Percentiles rank a stretch among this genome's conserved stretches.
Conservation (phyloP, 2,888 invertebrate genomes). For the Pomacea canaliculata region DNA sequence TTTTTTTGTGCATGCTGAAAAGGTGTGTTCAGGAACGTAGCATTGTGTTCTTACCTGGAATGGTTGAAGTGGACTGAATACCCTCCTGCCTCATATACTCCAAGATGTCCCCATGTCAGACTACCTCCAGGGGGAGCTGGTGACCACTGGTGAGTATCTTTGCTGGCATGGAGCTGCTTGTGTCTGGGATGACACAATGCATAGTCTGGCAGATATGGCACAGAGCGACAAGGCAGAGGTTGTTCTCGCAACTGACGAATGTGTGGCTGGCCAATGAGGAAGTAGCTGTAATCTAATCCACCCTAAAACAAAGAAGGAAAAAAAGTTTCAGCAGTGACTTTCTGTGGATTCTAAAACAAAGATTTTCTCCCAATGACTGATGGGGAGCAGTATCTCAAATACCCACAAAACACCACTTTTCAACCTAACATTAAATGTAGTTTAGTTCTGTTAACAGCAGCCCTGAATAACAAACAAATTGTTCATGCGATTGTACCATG, state of each 20-base stretch:
- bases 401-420: no score
- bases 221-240: conserved; percentile 38
- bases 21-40: background rate
- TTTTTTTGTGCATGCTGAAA: no score
- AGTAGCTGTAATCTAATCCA: conserved; percentile 31
- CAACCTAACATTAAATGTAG: no score
- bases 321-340: no score
- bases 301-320: conserved; percentile 27
- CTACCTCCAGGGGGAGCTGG: background rate
- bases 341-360: no score
- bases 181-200: conserved; percentile 27
- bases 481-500: no score
- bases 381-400: no score
- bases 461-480: no score
- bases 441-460: no score
- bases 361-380: no score
- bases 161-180: conserved; percentile 2
- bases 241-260: conserved; percentile 56
- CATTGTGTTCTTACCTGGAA: conserved; percentile 37
- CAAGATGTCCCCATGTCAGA: conserved; percentile 44
- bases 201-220: conserved; percentile 22
- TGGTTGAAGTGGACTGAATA: conserved; percentile 42
- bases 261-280: conserved; percentile 59
- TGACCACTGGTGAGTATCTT: conserved; percentile 1
- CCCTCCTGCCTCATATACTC: conserved; percentile 57